Evolutionary conservation across 2,797 vertebrate genomes (phyloP), one percentile per base, ranked within the genome.

Genomic region (Clarias laeviceps): DNA sequence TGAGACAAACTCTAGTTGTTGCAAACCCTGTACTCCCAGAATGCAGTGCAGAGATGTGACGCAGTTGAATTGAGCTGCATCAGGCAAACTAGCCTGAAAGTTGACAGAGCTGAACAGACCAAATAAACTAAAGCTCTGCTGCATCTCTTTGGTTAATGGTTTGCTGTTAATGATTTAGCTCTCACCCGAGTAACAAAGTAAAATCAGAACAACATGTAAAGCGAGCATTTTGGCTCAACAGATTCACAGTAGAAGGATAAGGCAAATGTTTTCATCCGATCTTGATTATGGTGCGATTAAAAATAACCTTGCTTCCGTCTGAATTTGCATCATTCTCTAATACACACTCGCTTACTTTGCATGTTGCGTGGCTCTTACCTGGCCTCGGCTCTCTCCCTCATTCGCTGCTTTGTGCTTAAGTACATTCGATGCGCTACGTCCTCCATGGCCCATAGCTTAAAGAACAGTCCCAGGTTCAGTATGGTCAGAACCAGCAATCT

Each of bases 401-500:
- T 89, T 1, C 93, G 93, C 17, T 95, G 92, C 89, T 94, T 96
- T 40, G 95, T 94, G 88, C 87, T 95, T 40, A 95, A 90, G 84
- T 96, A 96, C 92, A 97, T 95, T 57, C 92, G 96, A 65, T 99
- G 97, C 82, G 97, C 97, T 5, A 97, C 95, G n/a, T 97, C 95
- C 91, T 99, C 98, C 93, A 99, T 99, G 84, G 96, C 97, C 91
- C 96, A 97, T 86, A 99, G 89, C 90, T 99, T 99, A 80, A 97
- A 92, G 91, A 99, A 98, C 87, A 99, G 93, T 5, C 95, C 96
- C 91, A 99, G 90, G 80, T 99, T 99, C 93, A 99, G 91, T 89
- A 96, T 54, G 3, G 96, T 96, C 85, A 99, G 93, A 76, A 98
- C 90, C 84, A 98, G 90, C 92, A 99, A 94, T 89, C 98, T 99